Conservation (phyloP, 2,888 invertebrate genomes). For the Limnephilus lunatus region DNA sequence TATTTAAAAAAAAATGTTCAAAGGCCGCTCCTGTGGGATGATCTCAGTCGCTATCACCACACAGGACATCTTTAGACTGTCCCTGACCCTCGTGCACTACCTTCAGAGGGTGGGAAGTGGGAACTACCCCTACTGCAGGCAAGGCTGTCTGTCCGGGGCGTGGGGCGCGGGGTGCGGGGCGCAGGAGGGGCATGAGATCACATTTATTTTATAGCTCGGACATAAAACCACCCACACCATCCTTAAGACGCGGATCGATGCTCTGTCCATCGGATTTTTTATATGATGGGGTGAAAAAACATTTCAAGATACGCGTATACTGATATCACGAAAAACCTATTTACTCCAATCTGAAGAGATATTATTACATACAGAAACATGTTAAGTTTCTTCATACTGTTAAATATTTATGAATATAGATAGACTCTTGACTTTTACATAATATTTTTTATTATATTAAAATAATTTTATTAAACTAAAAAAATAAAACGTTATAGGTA, state of each 20-base stretch:
- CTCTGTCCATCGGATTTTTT: conserved; percentile 32
- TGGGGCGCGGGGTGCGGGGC: too few species aligned
- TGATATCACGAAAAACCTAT: too few species aligned
- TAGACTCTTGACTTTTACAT: too few species aligned
- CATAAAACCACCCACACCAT: conserved; percentile 49
- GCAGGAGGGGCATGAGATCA: conserved; percentile 50
- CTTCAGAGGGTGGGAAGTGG: conserved; percentile 36
- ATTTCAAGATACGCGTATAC: neutral
- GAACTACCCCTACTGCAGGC: too few species aligned
- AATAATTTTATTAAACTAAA: too few species aligned
- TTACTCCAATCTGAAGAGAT: neutral
- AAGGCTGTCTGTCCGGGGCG: conserved; percentile 38
- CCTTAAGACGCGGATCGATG: conserved; percentile 41
- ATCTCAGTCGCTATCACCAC: conserved; percentile 48
- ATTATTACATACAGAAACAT: neutral
- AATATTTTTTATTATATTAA: too few species aligned
- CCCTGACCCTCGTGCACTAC: neutral
- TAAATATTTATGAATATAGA: too few species aligned
- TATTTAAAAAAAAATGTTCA: neutral
- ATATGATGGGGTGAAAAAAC: neutral
- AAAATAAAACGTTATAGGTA: too few species aligned
- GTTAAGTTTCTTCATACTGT: neutral
- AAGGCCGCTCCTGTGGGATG: conserved; percentile 27
- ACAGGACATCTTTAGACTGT: conserved; percentile 51
- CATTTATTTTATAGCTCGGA: conserved; percentile 62